phyloP scores from a whole-genome alignment of 1,140 invertebrate species.

The Pogonognathellus flavescens region DNA sequence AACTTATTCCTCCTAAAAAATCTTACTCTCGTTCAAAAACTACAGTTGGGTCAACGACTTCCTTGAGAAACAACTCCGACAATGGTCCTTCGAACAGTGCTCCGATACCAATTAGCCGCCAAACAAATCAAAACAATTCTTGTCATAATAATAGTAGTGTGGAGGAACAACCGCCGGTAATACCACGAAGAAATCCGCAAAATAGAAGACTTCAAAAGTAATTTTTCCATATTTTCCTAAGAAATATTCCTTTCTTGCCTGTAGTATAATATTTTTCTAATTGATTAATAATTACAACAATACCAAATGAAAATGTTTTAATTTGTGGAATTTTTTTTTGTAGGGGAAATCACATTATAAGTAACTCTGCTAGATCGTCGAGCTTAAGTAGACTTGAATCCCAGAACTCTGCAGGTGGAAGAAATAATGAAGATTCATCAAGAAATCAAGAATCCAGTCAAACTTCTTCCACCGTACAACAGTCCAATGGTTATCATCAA shows the following conservation, averaged over 20 bases:
- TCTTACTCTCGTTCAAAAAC: neutral
- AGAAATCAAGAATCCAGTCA: neutral
- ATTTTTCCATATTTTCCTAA: neutral
- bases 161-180: slow-evolving; percentile 18
- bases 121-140: neutral
- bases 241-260: too few species aligned
- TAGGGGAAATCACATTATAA: neutral
- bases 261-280: too few species aligned
- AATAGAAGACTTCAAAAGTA: slow-evolving; percentile 52
- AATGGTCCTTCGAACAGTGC: neutral
- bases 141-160: neutral
- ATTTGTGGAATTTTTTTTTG: neutral
- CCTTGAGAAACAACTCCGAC: neutral
- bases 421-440: neutral
- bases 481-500: neutral
- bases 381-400: slow-evolving; percentile 55
- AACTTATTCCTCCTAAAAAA: neutral
- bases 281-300: too few species aligned
- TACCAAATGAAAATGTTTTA: neutral
- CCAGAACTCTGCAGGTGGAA: neutral
- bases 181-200: slow-evolving; percentile 38
- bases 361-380: slow-evolving; percentile 33
- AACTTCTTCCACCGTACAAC: neutral
- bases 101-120: neutral
- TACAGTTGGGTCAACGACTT: neutral